Evolutionary conservation across 2,888 invertebrate species (phyloP).

Genomic region (Leptothorax acervorum): DNA sequence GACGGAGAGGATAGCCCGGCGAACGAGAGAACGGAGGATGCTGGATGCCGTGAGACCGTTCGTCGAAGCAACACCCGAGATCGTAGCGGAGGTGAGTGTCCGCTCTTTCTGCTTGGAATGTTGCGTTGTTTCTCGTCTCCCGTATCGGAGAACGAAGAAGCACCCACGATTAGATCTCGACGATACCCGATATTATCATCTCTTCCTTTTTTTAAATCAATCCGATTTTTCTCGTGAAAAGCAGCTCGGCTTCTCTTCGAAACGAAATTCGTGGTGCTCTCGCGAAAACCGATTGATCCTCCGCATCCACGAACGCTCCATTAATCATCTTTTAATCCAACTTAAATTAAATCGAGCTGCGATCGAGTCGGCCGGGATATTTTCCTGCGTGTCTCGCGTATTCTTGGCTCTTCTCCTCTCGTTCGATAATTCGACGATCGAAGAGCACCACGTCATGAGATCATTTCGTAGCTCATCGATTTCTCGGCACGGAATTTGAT

Average conservation of each 20-base stretch:
- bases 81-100: constrained; percentile 74
- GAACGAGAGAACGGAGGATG: constrained; percentile 63
- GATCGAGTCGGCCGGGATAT: neutral
- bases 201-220: neutral
- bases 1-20: constrained; percentile 44
- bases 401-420: neutral
- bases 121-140: constrained; percentile 69
- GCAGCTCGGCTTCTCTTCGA: neutral
- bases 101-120: constrained; percentile 74
- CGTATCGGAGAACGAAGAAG: constrained; percentile 37
- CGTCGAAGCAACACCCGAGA: constrained; percentile 71
- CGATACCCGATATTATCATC: neutral
- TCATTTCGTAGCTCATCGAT: constrained; percentile 9
- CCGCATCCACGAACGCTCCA: neutral
- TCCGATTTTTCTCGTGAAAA: neutral
- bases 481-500: constrained; percentile 37
- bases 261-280: constrained; percentile 9
- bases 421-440: neutral
- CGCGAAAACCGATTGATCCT: neutral
- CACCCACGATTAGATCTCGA: neutral
- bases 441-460: neutral
- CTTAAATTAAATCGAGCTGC: neutral
- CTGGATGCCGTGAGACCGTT: constrained; percentile 64
- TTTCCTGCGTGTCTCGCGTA: neutral
- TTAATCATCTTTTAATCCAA: constrained; percentile 20